Conservation (phyloP, 2,888 invertebrate genomes). For the Cremastinae sp. region DNA sequence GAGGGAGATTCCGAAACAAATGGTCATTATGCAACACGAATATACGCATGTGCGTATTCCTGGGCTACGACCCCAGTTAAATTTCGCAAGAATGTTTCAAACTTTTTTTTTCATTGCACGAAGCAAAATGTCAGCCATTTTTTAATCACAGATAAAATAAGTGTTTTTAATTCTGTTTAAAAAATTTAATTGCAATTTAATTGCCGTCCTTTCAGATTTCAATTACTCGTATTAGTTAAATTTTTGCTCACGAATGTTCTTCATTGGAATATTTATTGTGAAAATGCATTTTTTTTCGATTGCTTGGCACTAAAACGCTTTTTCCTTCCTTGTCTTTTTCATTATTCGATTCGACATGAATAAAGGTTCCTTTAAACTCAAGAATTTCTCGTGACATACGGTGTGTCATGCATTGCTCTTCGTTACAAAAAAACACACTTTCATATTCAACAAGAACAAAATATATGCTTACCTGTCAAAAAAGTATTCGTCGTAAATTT, state of each 20-base stretch:
- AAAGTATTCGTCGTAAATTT: no score
- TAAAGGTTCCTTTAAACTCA: slow-evolving; percentile 49
- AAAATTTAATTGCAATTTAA: no score
- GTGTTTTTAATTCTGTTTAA: no score
- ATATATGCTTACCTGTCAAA: no score
- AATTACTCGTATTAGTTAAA: no score
- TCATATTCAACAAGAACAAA: no score
- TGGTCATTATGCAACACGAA: slow-evolving; percentile 13
- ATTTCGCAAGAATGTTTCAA: slow-evolving; percentile 7
- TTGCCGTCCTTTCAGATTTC: no score
- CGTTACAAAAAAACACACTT: no score
- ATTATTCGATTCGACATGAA: slow-evolving; percentile 18
- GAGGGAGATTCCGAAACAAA: slow-evolving; percentile 27
- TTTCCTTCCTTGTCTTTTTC: no score
- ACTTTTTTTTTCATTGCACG: neutral
- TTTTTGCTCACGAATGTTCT: no score
- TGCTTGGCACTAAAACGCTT: slow-evolving; percentile 1
- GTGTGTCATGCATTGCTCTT: slow-evolving; percentile 38
- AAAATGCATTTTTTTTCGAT: slow-evolving; percentile 19
- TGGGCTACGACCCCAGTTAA: neutral
- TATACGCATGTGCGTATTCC: slow-evolving; percentile 12
- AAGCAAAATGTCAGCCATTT: neutral
- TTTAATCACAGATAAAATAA: no score
- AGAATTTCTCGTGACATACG: slow-evolving; percentile 32
- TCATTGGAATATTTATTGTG: no score